Percentiles rank a stretch among this genome's conserved stretches.
phyloP scores from a whole-genome alignment of 2,113 vertebrate genomes.

The Cathartes aura region DNA sequence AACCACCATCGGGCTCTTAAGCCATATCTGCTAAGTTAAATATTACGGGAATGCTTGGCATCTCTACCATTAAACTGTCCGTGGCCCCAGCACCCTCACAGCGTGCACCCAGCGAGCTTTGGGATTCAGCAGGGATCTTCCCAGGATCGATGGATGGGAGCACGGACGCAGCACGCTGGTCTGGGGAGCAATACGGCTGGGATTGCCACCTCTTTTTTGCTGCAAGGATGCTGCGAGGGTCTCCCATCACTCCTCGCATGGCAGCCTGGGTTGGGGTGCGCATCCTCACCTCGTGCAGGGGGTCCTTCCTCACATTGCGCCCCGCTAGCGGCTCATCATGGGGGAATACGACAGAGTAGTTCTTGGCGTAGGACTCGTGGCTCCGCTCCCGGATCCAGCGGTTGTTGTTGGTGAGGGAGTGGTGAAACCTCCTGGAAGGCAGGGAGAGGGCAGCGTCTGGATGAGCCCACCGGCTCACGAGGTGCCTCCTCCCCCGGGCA shows the following conservation, averaged over 20 bases:
- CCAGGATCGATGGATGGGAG: background rate
- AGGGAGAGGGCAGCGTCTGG: rapidly evolving
- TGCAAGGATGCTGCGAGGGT: background rate
- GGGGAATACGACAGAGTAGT: conserved; percentile 93
- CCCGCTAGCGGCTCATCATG: conserved; percentile 93
- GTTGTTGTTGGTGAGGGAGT: conserved; percentile 82
- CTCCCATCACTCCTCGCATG: rapidly evolving
- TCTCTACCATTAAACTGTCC: background rate
- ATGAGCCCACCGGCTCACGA: rapidly evolving
- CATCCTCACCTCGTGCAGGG: conserved; percentile 86
- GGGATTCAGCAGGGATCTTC: background rate
- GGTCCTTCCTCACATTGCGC: conserved; percentile 87
- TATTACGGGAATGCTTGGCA: background rate
- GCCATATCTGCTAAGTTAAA: background rate
- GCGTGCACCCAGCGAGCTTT: rapidly evolving
- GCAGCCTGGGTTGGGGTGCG: rapidly evolving
- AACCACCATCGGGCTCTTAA: background rate
- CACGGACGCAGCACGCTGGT: rapidly evolving
- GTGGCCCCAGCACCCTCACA: rapidly evolving
- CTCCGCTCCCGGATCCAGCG: conserved; percentile 93
- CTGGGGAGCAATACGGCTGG: rapidly evolving
- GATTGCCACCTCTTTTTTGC: background rate
- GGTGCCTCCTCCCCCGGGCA: background rate
- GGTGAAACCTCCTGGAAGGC: conserved; percentile 87
- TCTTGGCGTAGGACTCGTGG: conserved; percentile 96